phyloP scores from a whole-genome alignment of 1,140 invertebrate species.

The Xylocopa sonorina region DNA sequence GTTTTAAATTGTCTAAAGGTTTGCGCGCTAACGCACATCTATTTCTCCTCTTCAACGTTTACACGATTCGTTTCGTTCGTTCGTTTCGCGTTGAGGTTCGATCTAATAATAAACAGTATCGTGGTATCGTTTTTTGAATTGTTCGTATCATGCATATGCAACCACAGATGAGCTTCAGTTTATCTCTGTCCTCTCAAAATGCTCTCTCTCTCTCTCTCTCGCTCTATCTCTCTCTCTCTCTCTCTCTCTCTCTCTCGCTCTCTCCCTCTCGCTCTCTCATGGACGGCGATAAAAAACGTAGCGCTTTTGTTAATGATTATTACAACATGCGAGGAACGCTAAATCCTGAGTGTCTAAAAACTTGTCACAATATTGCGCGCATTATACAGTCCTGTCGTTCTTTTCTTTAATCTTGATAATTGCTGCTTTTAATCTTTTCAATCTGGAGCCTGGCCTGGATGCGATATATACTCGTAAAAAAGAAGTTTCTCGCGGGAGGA shows the following conservation, averaged over 20 bases:
- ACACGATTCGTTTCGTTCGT: not conserved
- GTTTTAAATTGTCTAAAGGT: slow-evolving; percentile 35
- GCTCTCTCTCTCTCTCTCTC: too few species aligned
- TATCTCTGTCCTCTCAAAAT: slow-evolving; percentile 14
- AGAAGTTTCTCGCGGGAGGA: not conserved
- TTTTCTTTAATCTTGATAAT: not conserved
- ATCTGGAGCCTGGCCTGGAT: not conserved
- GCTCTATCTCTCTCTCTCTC: too few species aligned
- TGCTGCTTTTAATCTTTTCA: not conserved
- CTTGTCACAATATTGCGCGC: slow-evolving; percentile 2
- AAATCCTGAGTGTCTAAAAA: slow-evolving; percentile 68
- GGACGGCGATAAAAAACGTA: slow-evolving; percentile 73
- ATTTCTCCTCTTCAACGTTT: not conserved
- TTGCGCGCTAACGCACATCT: slow-evolving; percentile 4
- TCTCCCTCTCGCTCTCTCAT: too few species aligned
- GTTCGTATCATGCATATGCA: slow-evolving; percentile 11
- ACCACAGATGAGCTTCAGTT: slow-evolving; percentile 25
- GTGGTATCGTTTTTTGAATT: slow-evolving; percentile 34
- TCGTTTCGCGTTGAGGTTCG: not conserved
- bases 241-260: too few species aligned
- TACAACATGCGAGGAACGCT: slow-evolving; percentile 67
- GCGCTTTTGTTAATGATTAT: slow-evolving; percentile 61
- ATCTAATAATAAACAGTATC: not conserved
- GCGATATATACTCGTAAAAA: not conserved
- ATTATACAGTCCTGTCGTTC: not conserved